phyloP scores from a whole-genome alignment of 2,888 invertebrate species.

The Melipona beecheii region DNA sequence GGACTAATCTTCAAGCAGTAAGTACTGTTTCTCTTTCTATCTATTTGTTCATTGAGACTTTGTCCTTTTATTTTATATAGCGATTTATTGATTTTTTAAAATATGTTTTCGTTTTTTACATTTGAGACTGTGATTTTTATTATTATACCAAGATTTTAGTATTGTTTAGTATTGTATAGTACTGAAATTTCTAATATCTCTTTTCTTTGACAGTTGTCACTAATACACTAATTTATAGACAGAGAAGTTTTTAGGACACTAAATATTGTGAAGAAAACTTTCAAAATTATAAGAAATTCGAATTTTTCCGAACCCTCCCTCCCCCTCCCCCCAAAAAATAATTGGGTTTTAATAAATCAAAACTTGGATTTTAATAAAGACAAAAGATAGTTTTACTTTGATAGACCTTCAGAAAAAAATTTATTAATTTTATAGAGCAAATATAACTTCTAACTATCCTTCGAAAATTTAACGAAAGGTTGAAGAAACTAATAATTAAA shows the following conservation, averaged over 20 bases:
- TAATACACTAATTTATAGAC: background rate
- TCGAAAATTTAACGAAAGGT: background rate
- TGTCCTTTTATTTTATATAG: background rate
- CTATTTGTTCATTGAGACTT: background rate
- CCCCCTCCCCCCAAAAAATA: too few species aligned
- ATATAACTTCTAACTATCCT: background rate
- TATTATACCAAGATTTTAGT: background rate
- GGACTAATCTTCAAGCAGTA: slow-evolving; percentile 23
- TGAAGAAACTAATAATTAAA: too few species aligned
- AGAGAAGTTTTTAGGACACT: too few species aligned
- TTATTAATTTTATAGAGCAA: background rate
- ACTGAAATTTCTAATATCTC: background rate
- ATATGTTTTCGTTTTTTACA: too few species aligned
- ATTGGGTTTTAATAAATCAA: background rate
- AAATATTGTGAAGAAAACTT: background rate
- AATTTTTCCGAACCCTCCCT: background rate
- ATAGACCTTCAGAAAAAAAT: background rate
- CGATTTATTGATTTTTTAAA: background rate
- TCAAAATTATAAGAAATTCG: background rate
- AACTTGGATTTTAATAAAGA: background rate
- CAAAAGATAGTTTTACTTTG: background rate
- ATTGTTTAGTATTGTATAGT: too few species aligned
- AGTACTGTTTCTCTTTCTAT: slow-evolving; percentile 13
- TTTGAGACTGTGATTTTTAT: background rate
- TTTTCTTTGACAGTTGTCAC: background rate